Evolutionary conservation across 1,140 invertebrate genomes (phyloP), one percentile per base, ranked within the genome.

Genomic region (Coptotermes formosanus): DNA sequence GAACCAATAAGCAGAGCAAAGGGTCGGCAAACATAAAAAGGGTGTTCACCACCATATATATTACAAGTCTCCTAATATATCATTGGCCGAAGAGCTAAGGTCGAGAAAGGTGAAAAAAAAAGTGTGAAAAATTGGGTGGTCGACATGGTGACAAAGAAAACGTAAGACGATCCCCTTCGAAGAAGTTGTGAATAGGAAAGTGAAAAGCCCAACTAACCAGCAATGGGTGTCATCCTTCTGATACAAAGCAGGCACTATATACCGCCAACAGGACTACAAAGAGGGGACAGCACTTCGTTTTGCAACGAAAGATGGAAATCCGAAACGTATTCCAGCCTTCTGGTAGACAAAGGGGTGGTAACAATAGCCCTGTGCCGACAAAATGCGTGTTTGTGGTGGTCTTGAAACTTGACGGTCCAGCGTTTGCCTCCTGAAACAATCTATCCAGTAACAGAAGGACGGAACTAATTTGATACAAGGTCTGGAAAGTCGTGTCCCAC

Each of bases 51-150:
- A 30, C 19, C 64, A 30, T 30, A 75, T 75, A 30, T 75, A 30
- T 75, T 75, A 30, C 64, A 75, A 75, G 64, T n/a, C n/a, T 75
- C 16, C 64, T 75, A 75, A 75, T 75, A 75, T 75, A 75, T 75
- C 64, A 75, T 75, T 75, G 64, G 14, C 64, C 64, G 64, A 75
- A 75, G n/a, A 75, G 64, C 9, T 6, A 75, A 75, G 64, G 64
- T 75, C n/a, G 25, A 16, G 64, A 25, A 30, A n/a, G 2, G 64
- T 25, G 14, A 75, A 75, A 75, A 75, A 64, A 64, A 64, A 64
- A 64, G 25, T 75, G 64, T 75, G 64, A 75, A 75, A 75, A 75
- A 75, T 75, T 75, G 64, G 25, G n/a, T 30, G 64, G 64, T 75
- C 64, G 64, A 30, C n/a, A 75, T 75, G 64, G 30, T 30, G 64